A percentile compares a stretch with the other conserved stretches of the same genome.
phyloP scores from a whole-genome alignment of 2,113 vertebrate genomes.

The Sminthopsis crassicaudata region DNA sequence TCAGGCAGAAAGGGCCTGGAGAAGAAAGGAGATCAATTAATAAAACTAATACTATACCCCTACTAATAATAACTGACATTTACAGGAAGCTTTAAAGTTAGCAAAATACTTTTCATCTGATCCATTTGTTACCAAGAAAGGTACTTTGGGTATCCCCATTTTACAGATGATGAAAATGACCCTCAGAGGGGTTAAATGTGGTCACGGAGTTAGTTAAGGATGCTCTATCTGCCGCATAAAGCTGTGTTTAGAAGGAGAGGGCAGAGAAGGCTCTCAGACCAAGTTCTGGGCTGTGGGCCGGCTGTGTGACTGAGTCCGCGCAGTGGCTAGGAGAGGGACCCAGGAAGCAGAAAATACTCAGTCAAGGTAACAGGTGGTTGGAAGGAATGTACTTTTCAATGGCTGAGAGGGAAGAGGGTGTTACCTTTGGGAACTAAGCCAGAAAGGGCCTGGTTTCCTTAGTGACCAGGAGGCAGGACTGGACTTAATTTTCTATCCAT shows the following conservation, averaged over 20 bases:
- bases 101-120: not conserved
- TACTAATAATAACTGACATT: not conserved
- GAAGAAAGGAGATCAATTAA: not conserved
- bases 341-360: not conserved
- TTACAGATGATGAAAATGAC: not conserved
- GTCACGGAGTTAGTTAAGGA: not conserved
- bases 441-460: not conserved
- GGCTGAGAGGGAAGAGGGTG: not conserved
- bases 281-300: not conserved
- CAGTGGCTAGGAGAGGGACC: not conserved
- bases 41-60: not conserved
- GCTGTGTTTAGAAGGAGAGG: not conserved
- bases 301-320: not conserved
- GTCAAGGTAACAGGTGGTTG: not conserved
- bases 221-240: not conserved
- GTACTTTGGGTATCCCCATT: not conserved
- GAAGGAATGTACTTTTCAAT: not conserved
- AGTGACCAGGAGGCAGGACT: not conserved
- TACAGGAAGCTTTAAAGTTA: not conserved
- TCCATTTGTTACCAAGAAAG: not conserved
- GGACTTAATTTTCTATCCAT: not conserved
- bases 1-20: not conserved
- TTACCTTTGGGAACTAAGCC: not conserved
- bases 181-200: not conserved
- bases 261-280: not conserved